Conservation (phyloP, 2,888 invertebrate species). For the Neocrepidodera transversa region DNA sequence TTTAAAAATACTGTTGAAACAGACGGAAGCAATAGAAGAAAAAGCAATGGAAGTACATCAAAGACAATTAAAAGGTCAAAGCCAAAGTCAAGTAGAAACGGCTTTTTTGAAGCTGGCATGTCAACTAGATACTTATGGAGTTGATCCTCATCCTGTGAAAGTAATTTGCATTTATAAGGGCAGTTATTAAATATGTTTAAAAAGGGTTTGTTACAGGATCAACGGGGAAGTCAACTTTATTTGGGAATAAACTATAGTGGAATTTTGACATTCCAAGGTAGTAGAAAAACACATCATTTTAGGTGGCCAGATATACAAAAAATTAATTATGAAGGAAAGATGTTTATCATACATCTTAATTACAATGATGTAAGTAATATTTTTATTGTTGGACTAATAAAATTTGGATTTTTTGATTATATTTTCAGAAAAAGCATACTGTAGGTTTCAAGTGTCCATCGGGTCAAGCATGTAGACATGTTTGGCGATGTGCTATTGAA, state of each 20-base stretch:
- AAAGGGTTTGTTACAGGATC: constrained; percentile 72
- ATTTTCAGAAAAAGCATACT: constrained; percentile 86
- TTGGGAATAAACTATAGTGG: constrained; percentile 95
- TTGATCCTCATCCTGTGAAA: constrained; percentile 98
- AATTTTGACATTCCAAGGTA: constrained; percentile 93
- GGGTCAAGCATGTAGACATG: constrained; percentile 90
- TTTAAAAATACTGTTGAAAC: constrained; percentile 89
- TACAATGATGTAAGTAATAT: constrained; percentile 80
- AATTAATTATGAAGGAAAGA: constrained; percentile 96
- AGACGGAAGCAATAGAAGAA: constrained; percentile 90
- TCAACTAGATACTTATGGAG: constrained; percentile 94
- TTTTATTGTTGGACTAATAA: background rate
- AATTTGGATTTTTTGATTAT: background rate
- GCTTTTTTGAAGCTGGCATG: constrained; percentile 91
- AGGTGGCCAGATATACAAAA: constrained; percentile 96
- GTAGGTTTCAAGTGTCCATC: constrained; percentile 96
- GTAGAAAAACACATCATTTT: constrained; percentile 91
- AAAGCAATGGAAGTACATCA: constrained; percentile 93
- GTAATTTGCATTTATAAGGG: constrained; percentile 60
- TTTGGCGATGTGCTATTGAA: constrained; percentile 97
- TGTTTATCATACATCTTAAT: constrained; percentile 95
- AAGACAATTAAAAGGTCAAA: constrained; percentile 84
- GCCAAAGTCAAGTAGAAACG: constrained; percentile 86
- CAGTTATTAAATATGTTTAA: constrained; percentile 14
- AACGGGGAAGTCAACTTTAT: constrained; percentile 89